phyloP scores from a whole-genome alignment of 92 coral and sea anemone genomes.

The Blastomussa wellsi region DNA sequence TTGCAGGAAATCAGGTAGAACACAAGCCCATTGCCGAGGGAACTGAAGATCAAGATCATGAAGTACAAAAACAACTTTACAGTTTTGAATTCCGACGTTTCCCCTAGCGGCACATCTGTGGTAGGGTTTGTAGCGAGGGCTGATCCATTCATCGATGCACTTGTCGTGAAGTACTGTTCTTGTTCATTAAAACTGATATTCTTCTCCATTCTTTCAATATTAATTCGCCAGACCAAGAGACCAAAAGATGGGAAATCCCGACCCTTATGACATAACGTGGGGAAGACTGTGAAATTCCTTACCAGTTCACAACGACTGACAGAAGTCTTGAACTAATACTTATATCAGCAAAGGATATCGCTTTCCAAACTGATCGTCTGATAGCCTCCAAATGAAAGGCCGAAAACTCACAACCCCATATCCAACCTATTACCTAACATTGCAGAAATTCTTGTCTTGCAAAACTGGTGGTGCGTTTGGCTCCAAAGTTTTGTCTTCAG shows the following conservation, averaged over 20 bases:
- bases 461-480: neutral
- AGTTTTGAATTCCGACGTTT: slow-evolving; percentile 50
- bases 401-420: neutral
- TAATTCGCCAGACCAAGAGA: no score
- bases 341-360: neutral
- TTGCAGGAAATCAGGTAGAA: slow-evolving; percentile 52
- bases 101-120: neutral
- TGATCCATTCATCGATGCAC: neutral
- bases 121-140: slow-evolving; percentile 10
- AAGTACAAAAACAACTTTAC: slow-evolving; percentile 51
- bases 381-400: neutral
- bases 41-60: slow-evolving; percentile 54
- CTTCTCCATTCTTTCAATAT: neutral
- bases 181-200: neutral
- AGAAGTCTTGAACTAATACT: neutral
- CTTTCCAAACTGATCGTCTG: neutral
- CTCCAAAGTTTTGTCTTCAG: neutral
- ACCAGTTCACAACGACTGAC: neutral
- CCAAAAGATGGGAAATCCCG: neutral
- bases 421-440: neutral
- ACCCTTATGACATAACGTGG: neutral
- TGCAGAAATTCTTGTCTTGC: neutral
- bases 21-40: slow-evolving; percentile 61
- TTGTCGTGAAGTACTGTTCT: neutral
- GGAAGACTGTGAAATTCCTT: neutral